Evolutionary conservation across 1,140 invertebrate genomes (phyloP), one percentile per base, ranked within the genome.

Genomic region (Euglossa dilemma): DNA sequence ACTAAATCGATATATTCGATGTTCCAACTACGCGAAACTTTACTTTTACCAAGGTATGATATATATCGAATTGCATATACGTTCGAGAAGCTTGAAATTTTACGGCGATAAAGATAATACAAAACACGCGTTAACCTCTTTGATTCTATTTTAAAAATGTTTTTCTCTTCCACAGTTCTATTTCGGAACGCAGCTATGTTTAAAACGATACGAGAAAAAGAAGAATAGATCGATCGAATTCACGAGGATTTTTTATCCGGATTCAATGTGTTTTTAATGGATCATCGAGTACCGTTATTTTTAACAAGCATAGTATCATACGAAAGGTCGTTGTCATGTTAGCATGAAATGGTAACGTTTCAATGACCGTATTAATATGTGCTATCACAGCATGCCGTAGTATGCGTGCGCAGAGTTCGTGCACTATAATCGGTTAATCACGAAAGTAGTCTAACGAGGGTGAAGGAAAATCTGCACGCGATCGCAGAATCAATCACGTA

Each of bases 391-490:
- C 20, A 20, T 23, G 9, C 7, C 6, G 56, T 59, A 59, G 45
- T 72, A n/a, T 43, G 70, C 70, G 36, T 23, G 28, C 28, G 28
- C 25, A 56, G 18, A 52, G 47, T 71, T 28, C 16, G 7, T 20
- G 9, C 28, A 28, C 12, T n/a, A 36, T 75, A 63, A 75, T 75
- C 57, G 45, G n/a, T 75, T 75, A 75, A 75, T 75, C 45, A 25
- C 25, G 57, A 75, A 75, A 50, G 56, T n/a, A 12, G 7, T 23
- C 43, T 47, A 74, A 75, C 45, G 73, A 61, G n/a, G 18, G 0
- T 2, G 16, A n/a, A 61, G 45, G 45, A 47, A 75, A 36, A 50
- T 63, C 45, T 63, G 73, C 73, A 75, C 57, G 73, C 57, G 73
- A 75, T 63, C 23, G 6, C 12, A 50, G n/a, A 18, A 75, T 75